Base-by-base conservation (phyloP, 2,797 vertebrate species). In the Megaceryle alcyon region DNA sequence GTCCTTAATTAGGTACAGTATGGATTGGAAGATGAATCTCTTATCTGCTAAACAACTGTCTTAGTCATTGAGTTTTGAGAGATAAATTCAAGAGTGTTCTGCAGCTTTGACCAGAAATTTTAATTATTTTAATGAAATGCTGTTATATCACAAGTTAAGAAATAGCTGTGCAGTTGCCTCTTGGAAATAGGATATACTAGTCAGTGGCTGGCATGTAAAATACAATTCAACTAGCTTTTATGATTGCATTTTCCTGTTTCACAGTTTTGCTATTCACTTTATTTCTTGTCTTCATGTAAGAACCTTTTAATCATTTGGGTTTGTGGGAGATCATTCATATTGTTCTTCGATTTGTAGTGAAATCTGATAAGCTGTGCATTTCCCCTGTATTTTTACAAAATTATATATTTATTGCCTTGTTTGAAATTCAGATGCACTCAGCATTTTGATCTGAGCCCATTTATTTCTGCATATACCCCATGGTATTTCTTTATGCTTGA, bases 401-500 rank as follows among this genome's bases (percentile, higher is more conserved):
- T 82, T 79, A 35, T 66, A 0, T 90, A 60, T 92, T 90, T 85
- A 49, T 54, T 48, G 41, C 59, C 54, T 44, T 56, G 33, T 73
- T 92, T 90, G 70, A 92, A 90, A 85, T 90, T 91, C 77, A 86
- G 53, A 68, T 86, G 25, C 80, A 54, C 35, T 91, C 41, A 68
- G 63, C 72, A 53, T 92, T 94, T 92, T 71, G 82, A 94, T 91
- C 56, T 88, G 43, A 84, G 53, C 60, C 75, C 44, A 68, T 94
- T 95, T 86, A 73, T 91, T 92, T 90, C 81, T 85, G 35, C 48
- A 14, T 69, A 49, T 84, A 73, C 48, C 19, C 57, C 2, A 0
- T 82, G 51, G 9, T 77, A 75, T 92, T 94, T 92, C 31, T 88
- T 88, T 88, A 71, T 86, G 70, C 88, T 86, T 93, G 73, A 92